Evolutionary conservation across 2,113 vertebrate species (phyloP).

Genomic region (Oncorhynchus gorbuscha): DNA sequence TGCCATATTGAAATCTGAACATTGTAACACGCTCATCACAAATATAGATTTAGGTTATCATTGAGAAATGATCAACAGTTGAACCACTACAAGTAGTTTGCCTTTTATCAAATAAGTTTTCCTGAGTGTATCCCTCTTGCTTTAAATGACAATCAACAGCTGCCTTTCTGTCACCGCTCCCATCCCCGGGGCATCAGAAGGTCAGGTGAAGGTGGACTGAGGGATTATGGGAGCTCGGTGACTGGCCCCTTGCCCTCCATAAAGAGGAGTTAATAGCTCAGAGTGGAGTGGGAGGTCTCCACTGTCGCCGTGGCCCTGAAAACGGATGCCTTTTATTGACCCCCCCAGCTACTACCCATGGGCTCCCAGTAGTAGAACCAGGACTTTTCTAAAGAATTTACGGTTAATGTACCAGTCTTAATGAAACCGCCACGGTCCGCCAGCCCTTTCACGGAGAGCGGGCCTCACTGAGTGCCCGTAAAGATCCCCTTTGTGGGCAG

Average conservation of each 20-base stretch:
- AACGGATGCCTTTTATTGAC: constrained; percentile 77
- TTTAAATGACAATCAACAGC: too few species aligned
- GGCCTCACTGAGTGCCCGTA: constrained; percentile 32
- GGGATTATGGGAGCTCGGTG: constrained; percentile 71
- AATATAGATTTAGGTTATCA: too few species aligned
- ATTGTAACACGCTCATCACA: too few species aligned
- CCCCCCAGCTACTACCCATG: constrained; percentile 55
- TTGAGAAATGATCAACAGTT: too few species aligned
- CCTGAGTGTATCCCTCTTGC: too few species aligned
- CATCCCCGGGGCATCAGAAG: constrained; percentile 64
- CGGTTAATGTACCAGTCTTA: constrained; percentile 77
- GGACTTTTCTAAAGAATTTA: constrained; percentile 62
- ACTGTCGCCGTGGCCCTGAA: constrained; percentile 67
- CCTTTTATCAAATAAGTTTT: too few species aligned
- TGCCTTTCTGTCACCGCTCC: constrained; percentile 14
- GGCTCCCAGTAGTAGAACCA: constrained; percentile 52
- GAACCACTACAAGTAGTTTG: too few species aligned
- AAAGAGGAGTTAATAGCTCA: constrained; percentile 77
- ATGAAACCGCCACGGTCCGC: constrained; percentile 65
- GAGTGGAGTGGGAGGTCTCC: constrained; percentile 71
- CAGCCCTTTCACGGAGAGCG: constrained; percentile 19
- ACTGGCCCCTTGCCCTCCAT: constrained; percentile 59
- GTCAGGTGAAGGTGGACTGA: constrained; percentile 70
- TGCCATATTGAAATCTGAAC: too few species aligned
- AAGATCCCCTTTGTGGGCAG: constrained; percentile 14